These are phyloP conservation scores for Sinosuthora webbiana DNA, from an alignment of 2,113 vertebrate genomes.

Conservation along the genomic window DNA sequence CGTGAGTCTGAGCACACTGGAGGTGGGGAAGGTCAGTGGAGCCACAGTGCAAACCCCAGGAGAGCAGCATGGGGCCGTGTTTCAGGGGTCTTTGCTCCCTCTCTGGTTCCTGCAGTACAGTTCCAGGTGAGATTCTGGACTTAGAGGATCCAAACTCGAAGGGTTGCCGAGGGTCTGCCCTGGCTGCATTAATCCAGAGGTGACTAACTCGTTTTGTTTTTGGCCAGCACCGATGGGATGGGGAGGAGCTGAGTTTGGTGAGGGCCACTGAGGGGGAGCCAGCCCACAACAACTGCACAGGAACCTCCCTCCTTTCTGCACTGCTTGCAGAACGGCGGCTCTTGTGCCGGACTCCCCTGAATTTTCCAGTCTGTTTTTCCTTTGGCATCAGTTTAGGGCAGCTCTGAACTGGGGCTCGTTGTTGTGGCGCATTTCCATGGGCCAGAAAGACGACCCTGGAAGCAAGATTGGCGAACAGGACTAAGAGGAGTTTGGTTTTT, in stretches of 20 bases:
- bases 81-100: neutral
- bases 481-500: neutral
- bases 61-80: accelerated
- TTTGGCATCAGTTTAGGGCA: neutral
- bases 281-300: neutral
- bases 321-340: accelerated
- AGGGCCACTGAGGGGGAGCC: accelerated
- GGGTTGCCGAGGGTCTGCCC: neutral
- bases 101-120: neutral
- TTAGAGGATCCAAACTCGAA: accelerated
- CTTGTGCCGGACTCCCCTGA: too few relatives aligned
- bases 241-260: neutral
- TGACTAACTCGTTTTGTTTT: neutral
- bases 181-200: neutral
- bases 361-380: neutral
- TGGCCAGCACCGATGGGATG: neutral
- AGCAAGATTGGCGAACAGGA: accelerated
- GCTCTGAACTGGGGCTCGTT: neutral
- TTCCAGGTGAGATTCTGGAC: neutral
- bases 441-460: neutral
- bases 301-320: neutral
- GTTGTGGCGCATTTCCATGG: neutral
- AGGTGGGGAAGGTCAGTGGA: neutral
- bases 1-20: neutral
- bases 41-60: neutral